These are phyloP conservation scores for Trissolcus japonicus DNA, from an alignment of 2,888 invertebrate species.

Conservation along the genomic window DNA sequence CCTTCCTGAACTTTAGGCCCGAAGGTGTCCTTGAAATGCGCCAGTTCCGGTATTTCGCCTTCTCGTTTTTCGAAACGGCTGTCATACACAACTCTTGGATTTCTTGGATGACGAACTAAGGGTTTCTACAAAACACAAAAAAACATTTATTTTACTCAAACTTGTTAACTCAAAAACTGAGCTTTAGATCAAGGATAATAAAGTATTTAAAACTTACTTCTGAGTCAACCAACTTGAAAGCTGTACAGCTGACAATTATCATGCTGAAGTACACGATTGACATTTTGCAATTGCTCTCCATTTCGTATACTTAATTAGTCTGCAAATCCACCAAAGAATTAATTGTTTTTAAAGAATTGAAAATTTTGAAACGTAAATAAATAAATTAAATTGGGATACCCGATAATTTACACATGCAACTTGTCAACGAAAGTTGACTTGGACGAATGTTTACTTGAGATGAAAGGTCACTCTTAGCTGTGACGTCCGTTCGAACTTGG, in stretches of 20 bases:
- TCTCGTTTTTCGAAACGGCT: constrained; percentile 17
- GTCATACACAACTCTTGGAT: constrained; percentile 37
- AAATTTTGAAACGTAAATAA: neutral
- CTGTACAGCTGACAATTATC: constrained; percentile 10
- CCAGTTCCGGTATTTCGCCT: constrained; percentile 8
- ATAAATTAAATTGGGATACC: neutral
- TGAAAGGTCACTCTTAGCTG: neutral
- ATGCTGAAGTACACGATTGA: constrained; percentile 9
- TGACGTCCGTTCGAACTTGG: constrained; percentile 12
- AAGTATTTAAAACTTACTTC: constrained; percentile 4
- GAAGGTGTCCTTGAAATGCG: constrained; percentile 30
- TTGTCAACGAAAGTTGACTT: constrained; percentile 11
- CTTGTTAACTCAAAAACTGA: neutral
- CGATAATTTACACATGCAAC: neutral
- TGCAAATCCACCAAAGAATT: neutral
- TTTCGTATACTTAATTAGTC: neutral
- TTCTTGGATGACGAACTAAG: constrained; percentile 17
- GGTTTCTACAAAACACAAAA: neutral
- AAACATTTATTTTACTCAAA: neutral
- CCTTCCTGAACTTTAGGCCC: constrained; percentile 43
- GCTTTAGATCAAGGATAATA: neutral
- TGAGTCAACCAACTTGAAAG: neutral
- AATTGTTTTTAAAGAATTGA: neutral
- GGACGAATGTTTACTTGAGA: neutral
- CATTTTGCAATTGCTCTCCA: neutral